Base-by-base conservation (phyloP, 2,888 invertebrate genomes). In the Acanthopleura granulata region DNA sequence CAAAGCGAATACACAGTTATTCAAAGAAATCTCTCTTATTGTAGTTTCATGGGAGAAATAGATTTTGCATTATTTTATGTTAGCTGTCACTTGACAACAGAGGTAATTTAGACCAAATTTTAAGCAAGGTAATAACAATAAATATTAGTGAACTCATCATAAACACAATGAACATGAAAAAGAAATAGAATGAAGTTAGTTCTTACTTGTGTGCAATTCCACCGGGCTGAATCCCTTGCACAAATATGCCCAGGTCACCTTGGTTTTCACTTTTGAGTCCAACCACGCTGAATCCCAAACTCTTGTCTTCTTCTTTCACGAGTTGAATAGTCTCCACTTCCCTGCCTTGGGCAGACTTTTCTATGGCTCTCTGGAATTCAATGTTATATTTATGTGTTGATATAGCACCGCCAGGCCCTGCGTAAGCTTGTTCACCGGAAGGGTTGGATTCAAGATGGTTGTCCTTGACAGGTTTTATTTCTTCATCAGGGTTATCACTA, bases 201-300 rank as follows among this genome's bases (percentile, higher is more conserved):
- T 57, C 93, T 91, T 90, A 94, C 94, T 92, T 92, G 84, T 92
- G 93, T 74, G 94, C 94, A 66, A 94, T 93, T 62, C 94, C 93
- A 79, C 91, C 92, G 0, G 92, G 92, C 86, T 94, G 93, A 79
- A 94, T 93, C 84, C 93, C 93, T 88, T 94, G 93, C 16, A 94
- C 92, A 88, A 93, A 94, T 83, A 94, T 94, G 29, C 94, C 94
- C 25, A 93, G 90, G 81, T 93, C 93, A n/a, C 93, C 93, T 82
- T 92, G 91, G 81, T 93, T 92, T 84, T 93, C 93, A 81, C 92
- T 92, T 76, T 92, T 92, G 73, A 94, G 90, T 6, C 91, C 91
- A 92, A 94, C 84, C 92, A 93, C 81, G 93, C 94, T 90, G 93
- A 94, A 93, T 93, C 95, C 84, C 94, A 93, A 87, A 94, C 95